phyloP scores from a whole-genome alignment of 1,140 invertebrate genomes.

The Eurytemora carolleeae region DNA sequence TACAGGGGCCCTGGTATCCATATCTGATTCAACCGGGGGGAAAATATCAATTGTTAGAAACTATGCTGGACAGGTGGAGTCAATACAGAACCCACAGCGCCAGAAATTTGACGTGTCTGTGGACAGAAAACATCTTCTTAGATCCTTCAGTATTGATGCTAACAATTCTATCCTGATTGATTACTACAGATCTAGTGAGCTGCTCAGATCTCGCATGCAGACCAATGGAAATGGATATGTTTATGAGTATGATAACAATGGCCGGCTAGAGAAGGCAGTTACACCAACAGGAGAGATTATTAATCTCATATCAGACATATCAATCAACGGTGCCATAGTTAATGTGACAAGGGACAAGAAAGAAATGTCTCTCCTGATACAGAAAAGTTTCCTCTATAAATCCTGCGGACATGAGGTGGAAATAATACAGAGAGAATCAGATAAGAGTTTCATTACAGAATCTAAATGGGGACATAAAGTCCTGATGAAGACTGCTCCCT shows the following conservation, averaged over 20 bases:
- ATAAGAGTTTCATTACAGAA: slow-evolving; percentile 19
- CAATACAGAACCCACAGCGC: slow-evolving; percentile 79
- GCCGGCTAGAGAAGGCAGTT: slow-evolving; percentile 63
- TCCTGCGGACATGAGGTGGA: slow-evolving; percentile 24
- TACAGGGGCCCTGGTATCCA: slow-evolving; percentile 57
- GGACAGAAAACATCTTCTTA: slow-evolving; percentile 42
- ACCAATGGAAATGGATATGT: slow-evolving; percentile 75
- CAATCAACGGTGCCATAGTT: slow-evolving; percentile 64
- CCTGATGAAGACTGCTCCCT: slow-evolving; percentile 65
- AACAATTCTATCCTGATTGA: slow-evolving; percentile 49
- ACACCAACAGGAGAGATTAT: slow-evolving; percentile 78
- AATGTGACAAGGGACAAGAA: slow-evolving; percentile 58
- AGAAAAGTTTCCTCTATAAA: slow-evolving; percentile 48
- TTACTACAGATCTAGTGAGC: slow-evolving; percentile 66
- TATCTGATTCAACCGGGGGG: slow-evolving; percentile 79
- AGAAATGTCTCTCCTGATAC: slow-evolving; percentile 62
- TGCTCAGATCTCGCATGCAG: slow-evolving; percentile 67
- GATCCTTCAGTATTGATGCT: slow-evolving; percentile 56
- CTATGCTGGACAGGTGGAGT: slow-evolving; percentile 50
- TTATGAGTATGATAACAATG: slow-evolving; percentile 88
- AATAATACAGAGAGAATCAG: slow-evolving; percentile 30
- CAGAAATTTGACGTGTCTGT: slow-evolving; percentile 73
- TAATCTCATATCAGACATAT: slow-evolving; percentile 60
- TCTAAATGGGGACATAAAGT: slow-evolving; percentile 59
- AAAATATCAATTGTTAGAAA: slow-evolving; percentile 70